Base-by-base conservation (phyloP, 1,140 invertebrate species). In the Anadara kagoshimensis region DNA sequence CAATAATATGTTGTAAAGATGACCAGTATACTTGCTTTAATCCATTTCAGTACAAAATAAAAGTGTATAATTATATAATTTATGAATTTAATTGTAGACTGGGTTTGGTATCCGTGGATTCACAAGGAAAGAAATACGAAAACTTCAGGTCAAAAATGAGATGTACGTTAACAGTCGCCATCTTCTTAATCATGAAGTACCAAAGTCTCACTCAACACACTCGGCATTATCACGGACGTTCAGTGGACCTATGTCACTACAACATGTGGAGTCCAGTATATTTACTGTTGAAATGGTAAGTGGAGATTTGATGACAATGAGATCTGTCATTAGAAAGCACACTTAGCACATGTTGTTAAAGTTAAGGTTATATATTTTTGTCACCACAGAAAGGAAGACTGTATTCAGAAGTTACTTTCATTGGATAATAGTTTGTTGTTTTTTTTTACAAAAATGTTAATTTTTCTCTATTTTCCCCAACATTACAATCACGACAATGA, bases 31-130 rank as follows among this genome's bases (percentile, higher is more conserved):
- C 56, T 56, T 22, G 7, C 29, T 36, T 36, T 7, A 36, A 7
- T 2, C 29, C 2, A 3, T 36, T 36, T 7, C 29, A 36, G 29
- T 36, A 36, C 29, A 2, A 36, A 36, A 36, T 36, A 36, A 36
- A 36, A 36, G 29, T 36, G 7, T 36, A 7, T 2, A 36, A 3
- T 3, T 7, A 36, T 36, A 36, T 36, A 3, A 36, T 36, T n/a
- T n/a, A n/a, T n/a, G n/a, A n/a, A 26, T 69, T 56, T 70, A 24
- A 74, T 64, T 72, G 1, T 65, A 89, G 88, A 94, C 94, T 68
- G 95, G 95, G 63, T 98, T 97, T 92, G 94, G 94, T 81, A 96
- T 98, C 89, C 93, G 96, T 80, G 95, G 94, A 78, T 91, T 95
- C 83, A 96, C 95, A 87, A 96, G 95, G 83, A 93, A 94, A 86